Conservation (phyloP, 2,888 invertebrate genomes). For the Xanthorhoe designata region DNA sequence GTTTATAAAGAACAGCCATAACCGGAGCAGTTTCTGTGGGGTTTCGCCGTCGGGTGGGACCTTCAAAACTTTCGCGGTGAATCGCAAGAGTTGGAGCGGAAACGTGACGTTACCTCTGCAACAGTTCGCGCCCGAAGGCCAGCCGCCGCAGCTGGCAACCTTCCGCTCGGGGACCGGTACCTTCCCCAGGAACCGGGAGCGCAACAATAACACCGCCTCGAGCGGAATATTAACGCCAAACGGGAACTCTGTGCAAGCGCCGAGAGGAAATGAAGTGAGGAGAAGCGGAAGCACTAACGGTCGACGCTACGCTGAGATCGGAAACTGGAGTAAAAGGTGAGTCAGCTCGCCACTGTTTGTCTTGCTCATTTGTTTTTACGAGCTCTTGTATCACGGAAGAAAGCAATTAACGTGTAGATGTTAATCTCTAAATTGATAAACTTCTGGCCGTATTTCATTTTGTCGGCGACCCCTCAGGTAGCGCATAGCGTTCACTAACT, state of each 20-base stretch:
- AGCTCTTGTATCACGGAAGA: conserved; percentile 38
- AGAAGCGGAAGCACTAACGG: conserved; percentile 82
- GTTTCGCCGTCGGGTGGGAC: conserved; percentile 79
- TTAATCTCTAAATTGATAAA: conserved; percentile 34
- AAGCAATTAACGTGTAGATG: conserved; percentile 36
- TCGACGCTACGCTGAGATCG: conserved; percentile 86
- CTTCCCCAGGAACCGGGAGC: conserved; percentile 80
- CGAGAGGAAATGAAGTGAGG: conserved; percentile 83
- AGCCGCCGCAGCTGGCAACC: conserved; percentile 76
- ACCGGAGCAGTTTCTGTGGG: conserved; percentile 83
- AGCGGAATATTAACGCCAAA: conserved; percentile 84
- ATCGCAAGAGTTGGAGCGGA: conserved; percentile 85
- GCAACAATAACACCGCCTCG: conserved; percentile 77
- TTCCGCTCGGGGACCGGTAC: conserved; percentile 82
- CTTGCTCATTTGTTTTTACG: conserved; percentile 46
- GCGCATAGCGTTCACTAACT: conserved; percentile 59
- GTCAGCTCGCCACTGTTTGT: conserved; percentile 52
- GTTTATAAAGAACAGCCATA: conserved; percentile 83
- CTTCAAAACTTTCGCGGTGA: conserved; percentile 81
- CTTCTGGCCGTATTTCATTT: conserved; percentile 36
- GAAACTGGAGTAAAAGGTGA: conserved; percentile 86
- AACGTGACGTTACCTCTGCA: conserved; percentile 82
- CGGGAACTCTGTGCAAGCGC: conserved; percentile 79
- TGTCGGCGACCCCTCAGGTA: conserved; percentile 33
- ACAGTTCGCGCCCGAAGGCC: conserved; percentile 75